phyloP scores from a whole-genome alignment of 1,140 invertebrate genomes.

The Saccostrea glomerata region DNA sequence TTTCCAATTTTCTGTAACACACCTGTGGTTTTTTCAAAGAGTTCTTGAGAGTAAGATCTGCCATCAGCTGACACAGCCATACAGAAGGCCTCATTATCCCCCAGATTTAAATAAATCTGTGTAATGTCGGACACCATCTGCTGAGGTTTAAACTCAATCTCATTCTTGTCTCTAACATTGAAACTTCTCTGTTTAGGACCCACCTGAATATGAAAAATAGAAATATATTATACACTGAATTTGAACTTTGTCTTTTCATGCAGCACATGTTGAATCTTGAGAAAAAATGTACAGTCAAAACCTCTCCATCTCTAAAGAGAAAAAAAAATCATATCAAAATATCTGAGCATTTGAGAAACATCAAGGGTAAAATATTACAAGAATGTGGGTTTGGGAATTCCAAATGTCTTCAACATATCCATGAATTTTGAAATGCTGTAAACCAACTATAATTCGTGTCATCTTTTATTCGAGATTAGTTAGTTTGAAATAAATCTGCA shows the following conservation, averaged over 20 bases:
- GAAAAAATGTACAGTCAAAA: too few relatives aligned
- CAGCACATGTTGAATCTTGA: too few relatives aligned
- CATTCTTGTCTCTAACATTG: constrained; percentile 89
- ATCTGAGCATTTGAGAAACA: too few relatives aligned
- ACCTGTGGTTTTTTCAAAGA: constrained; percentile 89
- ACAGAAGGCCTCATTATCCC: constrained; percentile 87
- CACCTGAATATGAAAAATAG: constrained; percentile 82
- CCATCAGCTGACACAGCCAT: constrained; percentile 94
- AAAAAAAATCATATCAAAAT: too few relatives aligned
- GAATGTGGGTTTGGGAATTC: too few relatives aligned
- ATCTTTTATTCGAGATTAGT: too few relatives aligned
- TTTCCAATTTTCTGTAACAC: constrained; percentile 77
- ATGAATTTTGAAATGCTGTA: too few relatives aligned
- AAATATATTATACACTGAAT: not conserved
- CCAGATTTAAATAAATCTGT: constrained; percentile 93
- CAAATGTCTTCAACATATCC: too few relatives aligned
- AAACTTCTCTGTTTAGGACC: constrained; percentile 81
- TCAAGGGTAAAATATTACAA: too few relatives aligned
- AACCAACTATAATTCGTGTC: too few relatives aligned
- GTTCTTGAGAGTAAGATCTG: constrained; percentile 91
- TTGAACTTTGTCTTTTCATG: not conserved
- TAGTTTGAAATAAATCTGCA: too few relatives aligned
- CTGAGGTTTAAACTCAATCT: constrained; percentile 95
- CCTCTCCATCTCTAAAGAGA: too few relatives aligned
- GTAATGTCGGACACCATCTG: constrained; percentile 93